phyloP scores from a whole-genome alignment of 2,113 vertebrate genomes.

The Paedocypris sp. region DNA sequence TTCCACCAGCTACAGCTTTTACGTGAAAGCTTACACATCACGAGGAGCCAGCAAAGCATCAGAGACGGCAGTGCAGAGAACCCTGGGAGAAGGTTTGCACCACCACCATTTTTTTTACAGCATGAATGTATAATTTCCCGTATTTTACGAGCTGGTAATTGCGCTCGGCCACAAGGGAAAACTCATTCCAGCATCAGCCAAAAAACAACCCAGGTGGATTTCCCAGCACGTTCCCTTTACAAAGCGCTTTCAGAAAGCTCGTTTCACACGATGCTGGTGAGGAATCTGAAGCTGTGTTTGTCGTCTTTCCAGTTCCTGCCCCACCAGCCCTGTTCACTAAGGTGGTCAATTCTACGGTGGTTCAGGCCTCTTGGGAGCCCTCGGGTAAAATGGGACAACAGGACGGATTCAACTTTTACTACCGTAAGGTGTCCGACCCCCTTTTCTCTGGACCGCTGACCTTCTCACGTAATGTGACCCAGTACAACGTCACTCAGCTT shows the following conservation, averaged over 20 bases:
- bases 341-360: slow-evolving; percentile 71
- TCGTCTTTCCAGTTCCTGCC: slow-evolving; percentile 71
- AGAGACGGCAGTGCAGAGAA: slow-evolving; percentile 67
- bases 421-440: slow-evolving; percentile 71
- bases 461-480: slow-evolving; percentile 73
- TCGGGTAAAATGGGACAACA: slow-evolving; percentile 79
- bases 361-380: slow-evolving; percentile 82
- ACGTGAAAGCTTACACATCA: slow-evolving; percentile 93
- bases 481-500: slow-evolving; percentile 82
- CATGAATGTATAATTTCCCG: background rate
- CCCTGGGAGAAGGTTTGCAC: slow-evolving; percentile 82
- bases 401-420: slow-evolving; percentile 84
- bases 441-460: slow-evolving; percentile 73
- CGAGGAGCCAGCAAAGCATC: slow-evolving; percentile 90
- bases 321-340: slow-evolving; percentile 76
- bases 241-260: too few species aligned
- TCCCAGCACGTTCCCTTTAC: too few species aligned
- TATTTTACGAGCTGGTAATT: slow-evolving; percentile 19
- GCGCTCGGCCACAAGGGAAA: background rate
- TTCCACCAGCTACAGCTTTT: slow-evolving; percentile 91
- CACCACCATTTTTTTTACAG: background rate
- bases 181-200: too few species aligned
- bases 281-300: too few species aligned
- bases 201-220: too few species aligned
- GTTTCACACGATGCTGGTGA: too few species aligned